Percentiles rank a stretch among this genome's conserved stretches.
Conservation (phyloP, 1,140 invertebrate genomes). For the Goniozus legneri region DNA sequence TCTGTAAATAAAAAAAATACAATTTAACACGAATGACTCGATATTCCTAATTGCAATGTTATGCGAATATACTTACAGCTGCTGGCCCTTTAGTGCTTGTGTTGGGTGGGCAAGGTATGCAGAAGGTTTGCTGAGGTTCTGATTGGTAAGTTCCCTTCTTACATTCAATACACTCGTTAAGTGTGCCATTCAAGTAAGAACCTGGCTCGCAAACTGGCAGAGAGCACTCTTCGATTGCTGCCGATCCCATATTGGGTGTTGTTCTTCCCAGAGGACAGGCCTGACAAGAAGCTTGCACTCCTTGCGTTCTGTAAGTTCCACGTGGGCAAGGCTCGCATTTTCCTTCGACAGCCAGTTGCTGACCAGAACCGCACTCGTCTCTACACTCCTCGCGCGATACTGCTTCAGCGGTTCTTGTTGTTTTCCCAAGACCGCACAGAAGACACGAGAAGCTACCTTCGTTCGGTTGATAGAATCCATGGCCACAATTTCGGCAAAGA, state of each 20-base stretch:
- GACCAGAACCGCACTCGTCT: slow-evolving; percentile 86
- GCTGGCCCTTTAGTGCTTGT: slow-evolving; percentile 83
- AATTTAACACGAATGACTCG: too few species aligned
- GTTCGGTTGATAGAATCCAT: slow-evolving; percentile 89
- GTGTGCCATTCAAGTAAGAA: slow-evolving; percentile 78
- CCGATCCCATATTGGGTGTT: slow-evolving; percentile 78
- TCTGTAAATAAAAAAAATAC: slow-evolving; percentile 61
- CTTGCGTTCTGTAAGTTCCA: slow-evolving; percentile 86
- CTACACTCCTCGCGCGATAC: slow-evolving; percentile 83
- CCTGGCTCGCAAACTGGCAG: slow-evolving; percentile 83
- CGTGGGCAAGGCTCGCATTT: slow-evolving; percentile 88
- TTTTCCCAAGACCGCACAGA: slow-evolving; percentile 88
- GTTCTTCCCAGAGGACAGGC: slow-evolving; percentile 85
- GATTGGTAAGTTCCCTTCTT: slow-evolving; percentile 92
- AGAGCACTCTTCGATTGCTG: slow-evolving; percentile 86
- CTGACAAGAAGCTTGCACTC: slow-evolving; percentile 82
- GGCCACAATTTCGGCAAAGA: slow-evolving; percentile 85
- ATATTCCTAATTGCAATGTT: too few species aligned
- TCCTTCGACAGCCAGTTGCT: slow-evolving; percentile 84
- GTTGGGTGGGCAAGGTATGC: slow-evolving; percentile 86
- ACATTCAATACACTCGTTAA: slow-evolving; percentile 84
- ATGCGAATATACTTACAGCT: slow-evolving; percentile 61
- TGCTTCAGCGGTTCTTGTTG: slow-evolving; percentile 87
- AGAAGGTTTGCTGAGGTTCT: slow-evolving; percentile 82
- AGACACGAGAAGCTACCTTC: slow-evolving; percentile 89